Evolutionary conservation across 2,113 vertebrate species (phyloP).

Genomic region (Gopherus flavomarginatus): DNA sequence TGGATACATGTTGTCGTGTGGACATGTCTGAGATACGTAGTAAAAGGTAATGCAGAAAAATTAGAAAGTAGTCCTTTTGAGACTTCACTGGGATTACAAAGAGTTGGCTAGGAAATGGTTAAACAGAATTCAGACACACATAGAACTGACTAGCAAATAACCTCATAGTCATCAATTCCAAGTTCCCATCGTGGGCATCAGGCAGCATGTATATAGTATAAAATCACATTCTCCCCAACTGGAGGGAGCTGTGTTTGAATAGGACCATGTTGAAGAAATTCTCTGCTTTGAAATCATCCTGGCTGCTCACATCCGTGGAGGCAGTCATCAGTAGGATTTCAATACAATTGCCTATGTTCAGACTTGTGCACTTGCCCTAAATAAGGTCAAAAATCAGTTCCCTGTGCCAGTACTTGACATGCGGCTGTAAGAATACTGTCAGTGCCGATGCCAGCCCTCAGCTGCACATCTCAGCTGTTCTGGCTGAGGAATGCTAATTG

Average conservation of each 20-base stretch:
- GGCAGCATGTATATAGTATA: background rate
- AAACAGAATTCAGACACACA: background rate
- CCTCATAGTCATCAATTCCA: background rate
- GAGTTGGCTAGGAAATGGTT: background rate
- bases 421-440: constrained; percentile 28
- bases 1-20: background rate
- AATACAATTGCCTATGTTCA: background rate
- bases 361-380: background rate
- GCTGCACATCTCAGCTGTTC: constrained; percentile 34
- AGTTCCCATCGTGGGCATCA: background rate
- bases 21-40: background rate
- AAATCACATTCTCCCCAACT: background rate
- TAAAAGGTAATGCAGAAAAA: background rate
- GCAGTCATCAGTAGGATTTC: background rate
- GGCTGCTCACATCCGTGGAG: background rate
- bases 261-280: background rate
- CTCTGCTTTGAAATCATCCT: background rate
- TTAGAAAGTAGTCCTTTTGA: background rate
- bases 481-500: constrained; percentile 36
- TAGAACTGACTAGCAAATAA: background rate
- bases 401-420: constrained; percentile 31
- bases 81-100: background rate
- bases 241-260: background rate
- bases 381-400: constrained; percentile 17
- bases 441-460: constrained; percentile 37